A percentile compares a stretch with the other conserved stretches of the same genome.
Conservation (phyloP, 2,888 invertebrate species). For the Lepidochrysops patricia region DNA sequence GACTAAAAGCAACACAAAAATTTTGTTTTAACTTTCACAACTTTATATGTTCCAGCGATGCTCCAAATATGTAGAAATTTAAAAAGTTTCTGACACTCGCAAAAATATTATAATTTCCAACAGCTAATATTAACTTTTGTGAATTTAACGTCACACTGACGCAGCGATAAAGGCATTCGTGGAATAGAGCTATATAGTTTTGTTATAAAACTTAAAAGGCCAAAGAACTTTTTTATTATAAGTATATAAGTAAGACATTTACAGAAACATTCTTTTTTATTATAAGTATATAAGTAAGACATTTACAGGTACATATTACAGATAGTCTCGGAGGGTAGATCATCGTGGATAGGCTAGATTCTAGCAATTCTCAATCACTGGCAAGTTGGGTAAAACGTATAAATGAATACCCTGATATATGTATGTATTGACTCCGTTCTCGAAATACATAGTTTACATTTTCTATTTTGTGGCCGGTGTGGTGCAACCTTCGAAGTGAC, state of each 20-base stretch:
- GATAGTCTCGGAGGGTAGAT: too few relatives aligned
- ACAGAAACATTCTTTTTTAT: too few relatives aligned
- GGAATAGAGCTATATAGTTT: too few relatives aligned
- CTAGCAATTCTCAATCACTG: not conserved
- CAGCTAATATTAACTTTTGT: not conserved
- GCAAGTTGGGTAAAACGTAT: not conserved
- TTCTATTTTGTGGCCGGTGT: not conserved
- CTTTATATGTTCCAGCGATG: not conserved
- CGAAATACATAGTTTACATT: not conserved
- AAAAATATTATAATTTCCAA: not conserved
- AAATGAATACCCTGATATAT: not conserved
- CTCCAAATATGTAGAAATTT: not conserved
- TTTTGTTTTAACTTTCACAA: not conserved
- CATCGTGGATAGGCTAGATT: too few relatives aligned
- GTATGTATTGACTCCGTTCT: constrained; percentile 6
- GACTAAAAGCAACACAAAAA: not conserved
- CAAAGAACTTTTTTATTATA: too few relatives aligned
- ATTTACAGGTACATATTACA: too few relatives aligned
- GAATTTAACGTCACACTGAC: not conserved
- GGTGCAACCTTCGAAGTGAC: not conserved
- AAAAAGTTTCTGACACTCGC: not conserved
- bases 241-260: too few relatives aligned
- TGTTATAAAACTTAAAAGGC: too few relatives aligned
- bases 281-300: too few relatives aligned
- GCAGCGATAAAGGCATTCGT: not conserved